Evolutionary conservation across 1,140 invertebrate species (phyloP).

Genomic region (Ylistrum balloti): DNA sequence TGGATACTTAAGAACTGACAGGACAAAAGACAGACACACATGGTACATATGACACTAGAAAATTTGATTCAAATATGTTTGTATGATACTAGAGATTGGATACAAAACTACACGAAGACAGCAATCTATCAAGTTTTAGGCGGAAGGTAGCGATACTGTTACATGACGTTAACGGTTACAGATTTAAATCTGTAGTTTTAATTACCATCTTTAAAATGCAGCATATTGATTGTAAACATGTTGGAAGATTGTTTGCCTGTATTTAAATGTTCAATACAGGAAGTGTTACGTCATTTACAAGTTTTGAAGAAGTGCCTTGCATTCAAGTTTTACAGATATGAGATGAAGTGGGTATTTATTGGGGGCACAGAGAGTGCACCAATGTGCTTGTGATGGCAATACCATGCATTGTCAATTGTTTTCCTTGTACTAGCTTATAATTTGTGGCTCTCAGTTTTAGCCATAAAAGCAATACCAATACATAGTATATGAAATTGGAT

Average conservation of each 20-base stretch:
- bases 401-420: neutral
- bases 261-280: neutral
- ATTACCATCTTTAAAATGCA: constrained; percentile 29
- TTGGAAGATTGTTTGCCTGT: constrained; percentile 5
- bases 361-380: neutral
- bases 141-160: neutral
- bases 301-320: constrained; percentile 21
- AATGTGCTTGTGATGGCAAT: neutral
- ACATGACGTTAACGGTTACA: constrained; percentile 6
- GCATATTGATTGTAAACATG: constrained; percentile 35
- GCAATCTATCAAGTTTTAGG: neutral
- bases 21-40: too few relatives aligned
- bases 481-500: too few relatives aligned
- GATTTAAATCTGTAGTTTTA: constrained; percentile 12
- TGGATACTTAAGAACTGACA: neutral
- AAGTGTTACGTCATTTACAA: neutral
- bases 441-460: too few relatives aligned
- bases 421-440: neutral
- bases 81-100: too few relatives aligned
- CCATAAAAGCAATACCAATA: too few relatives aligned
- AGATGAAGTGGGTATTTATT: constrained; percentile 7
- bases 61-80: too few relatives aligned
- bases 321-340: neutral
- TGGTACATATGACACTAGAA: too few relatives aligned
- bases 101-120: neutral